phyloP scores from a whole-genome alignment of 35 echinoderm and acorn worm genomes.

The Nesometra sesokonis region DNA sequence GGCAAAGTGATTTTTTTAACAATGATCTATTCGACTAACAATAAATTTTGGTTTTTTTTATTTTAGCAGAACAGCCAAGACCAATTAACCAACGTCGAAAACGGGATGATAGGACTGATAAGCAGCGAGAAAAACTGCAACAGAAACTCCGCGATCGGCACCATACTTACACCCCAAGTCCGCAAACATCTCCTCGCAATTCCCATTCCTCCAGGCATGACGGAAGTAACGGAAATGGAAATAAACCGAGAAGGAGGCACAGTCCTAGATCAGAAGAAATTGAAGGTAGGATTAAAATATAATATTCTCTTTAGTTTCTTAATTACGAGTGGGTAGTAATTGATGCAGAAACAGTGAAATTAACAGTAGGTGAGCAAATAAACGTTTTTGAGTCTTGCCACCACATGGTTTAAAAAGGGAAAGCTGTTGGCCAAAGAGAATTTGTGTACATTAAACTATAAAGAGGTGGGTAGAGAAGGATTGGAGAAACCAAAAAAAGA shows the following conservation, averaged over 20 bases:
- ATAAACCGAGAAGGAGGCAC: slow-evolving; percentile 29
- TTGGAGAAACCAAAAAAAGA: too few species aligned
- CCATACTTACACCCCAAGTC: slow-evolving; percentile 41
- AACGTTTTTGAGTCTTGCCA: too few species aligned
- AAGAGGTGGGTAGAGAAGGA: too few species aligned
- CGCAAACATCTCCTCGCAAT: slow-evolving; percentile 74
- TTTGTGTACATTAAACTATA: too few species aligned
- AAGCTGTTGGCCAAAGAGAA: too few species aligned
- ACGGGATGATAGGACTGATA: slow-evolving; percentile 74
- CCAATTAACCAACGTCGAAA: slow-evolving; percentile 9
- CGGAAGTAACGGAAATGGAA: slow-evolving; percentile 4
- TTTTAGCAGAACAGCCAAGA: not conserved
- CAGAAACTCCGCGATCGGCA: slow-evolving; percentile 53
- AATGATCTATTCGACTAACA: too few species aligned
- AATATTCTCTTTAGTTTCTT: not conserved
- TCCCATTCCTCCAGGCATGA: slow-evolving; percentile 34
- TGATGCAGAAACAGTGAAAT: too few species aligned
- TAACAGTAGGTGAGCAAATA: too few species aligned
- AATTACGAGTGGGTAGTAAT: too few species aligned
- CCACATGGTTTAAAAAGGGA: too few species aligned
- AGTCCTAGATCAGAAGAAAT: slow-evolving; percentile 42
- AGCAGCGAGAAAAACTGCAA: slow-evolving; percentile 86
- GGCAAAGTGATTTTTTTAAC: too few species aligned
- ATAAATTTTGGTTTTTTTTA: not conserved
- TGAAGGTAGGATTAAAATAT: slow-evolving; percentile 34